A percentile compares a stretch with the other conserved stretches of the same genome.
These are phyloP conservation scores for Eueides isabella DNA, from an alignment of 1,140 invertebrate species.

Conservation along the genomic window DNA sequence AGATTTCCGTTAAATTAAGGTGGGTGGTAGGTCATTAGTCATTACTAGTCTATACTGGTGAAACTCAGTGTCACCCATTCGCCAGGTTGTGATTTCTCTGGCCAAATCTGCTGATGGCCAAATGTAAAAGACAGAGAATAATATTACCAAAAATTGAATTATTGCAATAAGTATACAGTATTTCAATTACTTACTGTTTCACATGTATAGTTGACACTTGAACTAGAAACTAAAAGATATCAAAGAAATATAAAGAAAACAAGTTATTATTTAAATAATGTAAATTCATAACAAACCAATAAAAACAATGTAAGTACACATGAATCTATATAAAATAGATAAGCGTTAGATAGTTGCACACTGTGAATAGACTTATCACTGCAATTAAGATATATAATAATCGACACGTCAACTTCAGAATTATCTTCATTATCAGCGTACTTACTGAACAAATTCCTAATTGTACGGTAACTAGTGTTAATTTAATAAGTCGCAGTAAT, in stretches of 20 bases:
- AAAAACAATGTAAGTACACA: background rate
- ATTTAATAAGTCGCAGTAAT: conserved; percentile 54
- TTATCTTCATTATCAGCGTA: background rate
- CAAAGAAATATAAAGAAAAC: background rate
- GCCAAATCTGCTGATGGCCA: too few relatives aligned
- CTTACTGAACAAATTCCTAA: conserved; percentile 46
- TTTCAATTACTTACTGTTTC: too few relatives aligned
- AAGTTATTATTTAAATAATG: background rate
- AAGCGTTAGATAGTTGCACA: conserved; percentile 3
- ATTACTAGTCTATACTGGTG: background rate
- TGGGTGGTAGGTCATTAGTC: background rate
- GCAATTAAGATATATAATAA: conserved; percentile 7
- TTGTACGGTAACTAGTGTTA: conserved; percentile 65
- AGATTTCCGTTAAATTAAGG: background rate
- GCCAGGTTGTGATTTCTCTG: background rate
- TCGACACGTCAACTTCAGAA: background rate
- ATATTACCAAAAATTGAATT: too few relatives aligned
- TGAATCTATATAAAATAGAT: background rate
- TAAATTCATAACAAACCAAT: background rate
- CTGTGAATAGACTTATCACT: background rate
- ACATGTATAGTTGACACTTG: too few relatives aligned
- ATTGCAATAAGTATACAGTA: too few relatives aligned
- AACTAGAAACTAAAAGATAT: too few relatives aligned
- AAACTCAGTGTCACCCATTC: background rate
- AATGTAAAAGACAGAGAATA: too few relatives aligned